Percentiles rank a stretch among this genome's conserved stretches.
Conservation (phyloP, 2,888 invertebrate genomes). For the Ariolimax columbianus region DNA sequence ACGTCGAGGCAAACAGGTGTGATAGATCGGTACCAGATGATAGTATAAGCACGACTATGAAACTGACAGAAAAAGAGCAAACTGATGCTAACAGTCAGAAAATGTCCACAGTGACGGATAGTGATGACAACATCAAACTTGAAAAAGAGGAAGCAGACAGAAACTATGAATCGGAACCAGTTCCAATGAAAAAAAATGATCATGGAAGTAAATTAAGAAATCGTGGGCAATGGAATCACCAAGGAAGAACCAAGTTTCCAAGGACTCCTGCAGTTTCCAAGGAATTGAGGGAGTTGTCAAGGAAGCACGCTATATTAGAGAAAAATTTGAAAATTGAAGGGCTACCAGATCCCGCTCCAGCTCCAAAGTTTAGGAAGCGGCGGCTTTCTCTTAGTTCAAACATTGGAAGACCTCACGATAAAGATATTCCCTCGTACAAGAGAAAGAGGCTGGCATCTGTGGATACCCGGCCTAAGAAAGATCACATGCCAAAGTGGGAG, state of each 20-base stretch:
- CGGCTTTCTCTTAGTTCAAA: conserved; percentile 41
- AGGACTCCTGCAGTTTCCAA: not conserved
- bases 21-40: not conserved
- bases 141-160: conserved; percentile 13
- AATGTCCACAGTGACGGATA: not conserved
- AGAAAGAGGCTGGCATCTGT: conserved; percentile 53
- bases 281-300: conserved; percentile 46
- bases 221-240: not conserved
- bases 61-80: not conserved
- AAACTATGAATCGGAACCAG: conserved; percentile 47
- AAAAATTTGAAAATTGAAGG: conserved; percentile 52
- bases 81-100: not conserved
- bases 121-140: not conserved
- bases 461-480: conserved; percentile 45
- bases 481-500: conserved; percentile 90
- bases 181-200: conserved; percentile 6
- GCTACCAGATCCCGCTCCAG: conserved; percentile 40
- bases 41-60: too few relatives aligned
- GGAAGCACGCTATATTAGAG: conserved; percentile 46
- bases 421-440: conserved; percentile 43
- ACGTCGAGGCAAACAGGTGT: not conserved
- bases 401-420: conserved; percentile 43
- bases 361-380: conserved; percentile 47
- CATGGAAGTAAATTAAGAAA: not conserved
- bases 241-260: conserved; percentile 41